These are phyloP conservation scores for Parnassius smintheus DNA, from an alignment of 2,888 invertebrate genomes.

Conservation along the genomic window DNA sequence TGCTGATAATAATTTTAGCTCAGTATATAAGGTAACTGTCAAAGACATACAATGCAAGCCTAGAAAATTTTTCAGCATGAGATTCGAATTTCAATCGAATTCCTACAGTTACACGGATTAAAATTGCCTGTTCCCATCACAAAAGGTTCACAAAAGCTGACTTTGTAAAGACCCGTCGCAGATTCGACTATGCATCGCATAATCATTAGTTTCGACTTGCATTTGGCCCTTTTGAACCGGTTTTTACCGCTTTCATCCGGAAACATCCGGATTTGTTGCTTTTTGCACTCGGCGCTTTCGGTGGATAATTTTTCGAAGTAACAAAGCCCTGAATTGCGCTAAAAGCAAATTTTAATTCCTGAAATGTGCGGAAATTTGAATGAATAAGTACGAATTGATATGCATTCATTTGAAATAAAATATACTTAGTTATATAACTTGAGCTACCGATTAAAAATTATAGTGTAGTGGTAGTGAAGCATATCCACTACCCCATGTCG, in stretches of 20 bases:
- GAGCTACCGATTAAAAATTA: too few relatives aligned
- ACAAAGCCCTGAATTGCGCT: slow-evolving; percentile 17
- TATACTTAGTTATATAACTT: too few relatives aligned
- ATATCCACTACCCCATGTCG: too few relatives aligned
- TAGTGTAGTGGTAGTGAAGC: too few relatives aligned
- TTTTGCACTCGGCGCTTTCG: slow-evolving; percentile 18
- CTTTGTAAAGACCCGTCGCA: slow-evolving; percentile 30
- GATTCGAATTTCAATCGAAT: slow-evolving; percentile 27
- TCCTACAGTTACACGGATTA: slow-evolving; percentile 19
- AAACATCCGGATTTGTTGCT: slow-evolving; percentile 45
- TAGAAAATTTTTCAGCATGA: slow-evolving; percentile 27
- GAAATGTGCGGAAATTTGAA: not conserved
- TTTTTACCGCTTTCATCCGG: slow-evolving; percentile 50
- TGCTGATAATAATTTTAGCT: slow-evolving; percentile 33
- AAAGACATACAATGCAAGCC: slow-evolving; percentile 45
- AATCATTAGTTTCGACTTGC: slow-evolving; percentile 57
- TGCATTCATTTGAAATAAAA: not conserved
- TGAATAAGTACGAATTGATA: not conserved
- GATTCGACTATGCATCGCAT: slow-evolving; percentile 33
- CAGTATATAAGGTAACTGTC: slow-evolving; percentile 48
- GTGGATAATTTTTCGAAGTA: slow-evolving; percentile 15
- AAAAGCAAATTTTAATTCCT: slow-evolving; percentile 20
- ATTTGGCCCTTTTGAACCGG: slow-evolving; percentile 47
- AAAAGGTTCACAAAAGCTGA: slow-evolving; percentile 25
- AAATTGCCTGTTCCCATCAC: slow-evolving; percentile 31